Evolutionary conservation across 2,113 vertebrate species (phyloP).

Genomic region (Boulengeromyrus knoepffleri): DNA sequence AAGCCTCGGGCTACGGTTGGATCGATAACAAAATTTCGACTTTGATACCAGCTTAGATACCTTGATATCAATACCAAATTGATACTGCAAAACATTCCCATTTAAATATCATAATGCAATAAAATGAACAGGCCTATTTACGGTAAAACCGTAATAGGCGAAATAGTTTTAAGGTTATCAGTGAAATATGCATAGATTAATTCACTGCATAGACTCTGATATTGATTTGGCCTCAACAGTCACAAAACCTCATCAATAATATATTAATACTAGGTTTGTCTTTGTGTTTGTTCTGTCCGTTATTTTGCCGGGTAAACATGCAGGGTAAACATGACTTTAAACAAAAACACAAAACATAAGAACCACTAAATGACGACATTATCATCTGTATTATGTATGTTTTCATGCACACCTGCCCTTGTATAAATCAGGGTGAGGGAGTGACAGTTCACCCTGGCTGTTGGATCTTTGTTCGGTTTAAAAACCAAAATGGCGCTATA

Average conservation of each 20-base stretch:
- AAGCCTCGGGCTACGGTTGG: constrained; percentile 24
- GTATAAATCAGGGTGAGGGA: background rate
- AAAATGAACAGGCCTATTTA: background rate
- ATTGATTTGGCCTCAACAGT: background rate
- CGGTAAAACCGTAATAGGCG: background rate
- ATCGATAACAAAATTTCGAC: background rate
- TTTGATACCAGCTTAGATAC: background rate
- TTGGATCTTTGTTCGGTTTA: background rate
- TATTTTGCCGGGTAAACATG: background rate
- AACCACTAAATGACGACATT: background rate
- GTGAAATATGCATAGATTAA: background rate
- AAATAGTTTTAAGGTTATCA: background rate
- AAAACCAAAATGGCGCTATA: background rate
- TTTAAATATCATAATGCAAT: background rate
- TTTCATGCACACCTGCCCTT: background rate
- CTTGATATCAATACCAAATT: background rate
- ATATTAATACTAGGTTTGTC: background rate
- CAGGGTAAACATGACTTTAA: background rate
- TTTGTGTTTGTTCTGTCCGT: background rate
- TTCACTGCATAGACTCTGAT: background rate
- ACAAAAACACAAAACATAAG: background rate
- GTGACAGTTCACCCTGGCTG: background rate
- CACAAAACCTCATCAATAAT: background rate
- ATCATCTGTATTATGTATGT: background rate
- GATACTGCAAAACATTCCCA: background rate